Percentiles rank a stretch among this genome's conserved stretches.
Conservation (phyloP, 2,888 invertebrate species). For the Brachyptera putata region DNA sequence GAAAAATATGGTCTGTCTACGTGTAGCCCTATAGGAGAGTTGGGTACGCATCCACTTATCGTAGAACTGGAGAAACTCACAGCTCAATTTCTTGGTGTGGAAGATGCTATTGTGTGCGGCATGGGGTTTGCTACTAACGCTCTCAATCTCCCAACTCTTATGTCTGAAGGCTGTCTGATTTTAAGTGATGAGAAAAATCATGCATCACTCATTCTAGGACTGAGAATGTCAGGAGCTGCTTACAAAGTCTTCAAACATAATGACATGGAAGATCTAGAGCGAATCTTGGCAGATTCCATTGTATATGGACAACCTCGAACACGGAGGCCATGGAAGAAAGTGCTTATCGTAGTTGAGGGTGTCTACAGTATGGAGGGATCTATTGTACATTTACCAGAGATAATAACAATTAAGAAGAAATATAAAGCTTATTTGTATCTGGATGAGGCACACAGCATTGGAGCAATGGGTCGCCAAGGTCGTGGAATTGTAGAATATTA, state of each 20-base stretch:
- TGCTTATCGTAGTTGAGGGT: constrained; percentile 92
- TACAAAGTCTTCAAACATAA: constrained; percentile 87
- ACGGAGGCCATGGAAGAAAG: constrained; percentile 81
- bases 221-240: constrained; percentile 78
- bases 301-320: constrained; percentile 73
- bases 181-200: constrained; percentile 97
- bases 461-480: constrained; percentile 85
- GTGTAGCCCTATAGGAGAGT: constrained; percentile 74
- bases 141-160: constrained; percentile 82
- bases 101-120: constrained; percentile 91
- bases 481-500: constrained; percentile 87
- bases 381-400: constrained; percentile 80
- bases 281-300: constrained; percentile 67
- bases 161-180: constrained; percentile 80
- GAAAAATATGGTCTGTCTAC: constrained; percentile 69
- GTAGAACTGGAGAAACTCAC: constrained; percentile 75
- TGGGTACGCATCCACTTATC: constrained; percentile 75
- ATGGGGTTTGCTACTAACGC: constrained; percentile 99
- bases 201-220: constrained; percentile 91
- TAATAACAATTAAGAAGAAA: constrained; percentile 85
- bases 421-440: constrained; percentile 94
- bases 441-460: constrained; percentile 97
- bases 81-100: constrained; percentile 85
- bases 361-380: constrained; percentile 99
- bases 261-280: constrained; percentile 79